Evolutionary conservation across 2,113 vertebrate species (phyloP).

Genomic region (Eudyptes chrysolophus): DNA sequence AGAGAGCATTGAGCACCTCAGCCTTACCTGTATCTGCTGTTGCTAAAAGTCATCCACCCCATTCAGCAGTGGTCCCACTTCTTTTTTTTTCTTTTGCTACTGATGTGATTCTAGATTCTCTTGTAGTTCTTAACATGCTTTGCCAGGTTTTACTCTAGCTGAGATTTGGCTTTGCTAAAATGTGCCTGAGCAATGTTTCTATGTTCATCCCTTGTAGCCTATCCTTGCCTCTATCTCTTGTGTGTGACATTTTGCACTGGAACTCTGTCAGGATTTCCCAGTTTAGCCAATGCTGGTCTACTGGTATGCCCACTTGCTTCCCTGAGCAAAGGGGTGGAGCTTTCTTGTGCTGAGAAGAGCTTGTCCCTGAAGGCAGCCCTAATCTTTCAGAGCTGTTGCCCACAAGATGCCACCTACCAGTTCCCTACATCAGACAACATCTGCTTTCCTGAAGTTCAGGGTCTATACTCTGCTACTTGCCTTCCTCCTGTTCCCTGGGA

Average conservation of each 20-base stretch:
- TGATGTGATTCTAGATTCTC: neutral
- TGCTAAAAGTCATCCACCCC: neutral
- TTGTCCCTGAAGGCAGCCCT: neutral
- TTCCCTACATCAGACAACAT: neutral
- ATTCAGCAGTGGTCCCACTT: neutral
- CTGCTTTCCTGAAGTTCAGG: neutral
- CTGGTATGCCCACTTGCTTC: neutral
- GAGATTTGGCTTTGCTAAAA: neutral
- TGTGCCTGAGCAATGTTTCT: neutral
- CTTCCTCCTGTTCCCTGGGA: neutral
- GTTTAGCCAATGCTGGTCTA: neutral
- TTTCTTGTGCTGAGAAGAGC: neutral
- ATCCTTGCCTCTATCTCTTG: neutral
- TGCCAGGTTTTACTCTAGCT: neutral
- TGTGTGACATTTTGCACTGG: neutral
- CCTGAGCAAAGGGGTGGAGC: neutral
- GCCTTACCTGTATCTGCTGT: neutral
- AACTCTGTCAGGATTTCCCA: neutral
- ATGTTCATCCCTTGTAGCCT: rapidly evolving
- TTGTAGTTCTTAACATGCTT: neutral
- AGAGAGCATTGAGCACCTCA: neutral
- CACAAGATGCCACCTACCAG: neutral
- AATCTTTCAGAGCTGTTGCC: neutral
- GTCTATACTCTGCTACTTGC: neutral
- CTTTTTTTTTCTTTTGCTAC: neutral